Evolutionary conservation across 2,797 vertebrate genomes (phyloP).

Genomic region (Coluber constrictor): DNA sequence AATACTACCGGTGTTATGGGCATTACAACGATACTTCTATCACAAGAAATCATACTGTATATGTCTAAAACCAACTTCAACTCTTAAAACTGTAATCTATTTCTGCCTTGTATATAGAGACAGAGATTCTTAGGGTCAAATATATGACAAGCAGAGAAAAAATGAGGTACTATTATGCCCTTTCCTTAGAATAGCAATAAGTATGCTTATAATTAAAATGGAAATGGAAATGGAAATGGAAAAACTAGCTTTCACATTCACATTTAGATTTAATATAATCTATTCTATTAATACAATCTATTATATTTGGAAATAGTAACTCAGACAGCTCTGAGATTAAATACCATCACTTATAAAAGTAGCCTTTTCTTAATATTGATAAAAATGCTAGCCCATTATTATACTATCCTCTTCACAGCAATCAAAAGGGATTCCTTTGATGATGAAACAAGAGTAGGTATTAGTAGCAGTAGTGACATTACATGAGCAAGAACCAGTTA

Average conservation of each 20-base stretch:
- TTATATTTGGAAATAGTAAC: neutral
- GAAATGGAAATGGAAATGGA: neutral
- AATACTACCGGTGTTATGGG: neutral
- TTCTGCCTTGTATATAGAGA: neutral
- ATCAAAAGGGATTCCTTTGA: neutral
- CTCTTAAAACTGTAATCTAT: neutral
- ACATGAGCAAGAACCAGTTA: neutral
- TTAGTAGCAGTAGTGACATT: neutral
- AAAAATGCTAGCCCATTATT: neutral
- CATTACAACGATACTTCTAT: neutral
- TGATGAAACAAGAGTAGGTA: neutral
- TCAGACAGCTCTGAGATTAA: neutral
- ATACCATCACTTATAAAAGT: neutral
- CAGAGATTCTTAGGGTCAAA: neutral
- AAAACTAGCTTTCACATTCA: neutral
- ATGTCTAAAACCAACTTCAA: neutral
- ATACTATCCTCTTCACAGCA: neutral
- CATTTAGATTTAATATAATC: neutral
- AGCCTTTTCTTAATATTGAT: neutral
- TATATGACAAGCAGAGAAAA: neutral
- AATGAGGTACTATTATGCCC: neutral
- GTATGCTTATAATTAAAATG: neutral
- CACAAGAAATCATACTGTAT: neutral
- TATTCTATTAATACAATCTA: neutral
- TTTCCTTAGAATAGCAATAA: neutral